Base-by-base conservation (phyloP, 2,888 invertebrate genomes). In the Hanleya hanleyi region DNA sequence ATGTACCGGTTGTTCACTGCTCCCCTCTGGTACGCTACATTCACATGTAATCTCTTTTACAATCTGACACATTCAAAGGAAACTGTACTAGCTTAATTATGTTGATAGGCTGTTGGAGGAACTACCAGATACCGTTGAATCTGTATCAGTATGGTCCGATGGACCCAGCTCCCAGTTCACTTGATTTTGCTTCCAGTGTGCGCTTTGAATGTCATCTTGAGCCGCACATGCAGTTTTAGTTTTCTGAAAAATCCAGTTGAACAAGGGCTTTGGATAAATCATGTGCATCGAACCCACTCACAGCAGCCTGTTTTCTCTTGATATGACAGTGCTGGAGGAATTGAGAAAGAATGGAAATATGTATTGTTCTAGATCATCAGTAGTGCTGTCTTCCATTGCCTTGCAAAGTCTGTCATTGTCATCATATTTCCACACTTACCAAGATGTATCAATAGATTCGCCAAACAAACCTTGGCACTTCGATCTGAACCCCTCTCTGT, bases 1-100 rank as follows among this genome's bases (percentile, higher is more conserved):
- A 70, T 61, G 51, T 50, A 72, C 36, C 47, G 67, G 38, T 72
- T 72, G 29, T 72, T 72, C 49, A 71, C 72, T 49, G 72, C 71
- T 33, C 57, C 37, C 29, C 51, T 22, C 22, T 69, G 36, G 37
- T 36, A 12, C 26, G 68, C 37, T 22, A 68, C 37, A 37, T 26
- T 37, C n/a, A 33, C 70, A 35, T 67, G 22, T 33, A 67, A 22
- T 36, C 26, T 36, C 26, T 64, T 32, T 36, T 69, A 35, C 35
- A 70, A 32, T 22, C 38, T 22, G 61, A 69, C 70, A 66, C 68
- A 37, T 33, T 66, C 68, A 69, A 41, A 33, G 35, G 68, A 37
- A 29, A 64, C 33, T 22, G 66, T 68, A 29, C 32, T 29, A 22
- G 36, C 68, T 36, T 33, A 64, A 68, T 70, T 67, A 33, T 22